Conservation (phyloP, 2,797 vertebrate genomes). For the Xenopus petersii region DNA sequence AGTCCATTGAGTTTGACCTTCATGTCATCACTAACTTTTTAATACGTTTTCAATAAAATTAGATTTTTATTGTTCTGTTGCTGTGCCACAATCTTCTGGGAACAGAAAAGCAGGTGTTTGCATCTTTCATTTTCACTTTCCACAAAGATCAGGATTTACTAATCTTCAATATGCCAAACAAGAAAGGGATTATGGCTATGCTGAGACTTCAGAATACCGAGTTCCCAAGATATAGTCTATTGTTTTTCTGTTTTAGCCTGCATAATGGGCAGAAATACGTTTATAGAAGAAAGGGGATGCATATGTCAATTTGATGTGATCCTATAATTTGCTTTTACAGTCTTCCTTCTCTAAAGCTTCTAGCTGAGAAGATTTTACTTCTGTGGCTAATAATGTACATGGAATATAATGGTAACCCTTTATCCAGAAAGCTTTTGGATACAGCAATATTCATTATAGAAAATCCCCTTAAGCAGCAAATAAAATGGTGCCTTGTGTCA, state of each 20-base stretch:
- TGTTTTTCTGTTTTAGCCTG: neutral
- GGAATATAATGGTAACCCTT: no score
- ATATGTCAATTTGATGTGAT: no score
- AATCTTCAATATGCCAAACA: neutral
- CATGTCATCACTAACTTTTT: neutral
- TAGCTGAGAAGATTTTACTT: no score
- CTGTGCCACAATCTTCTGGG: neutral
- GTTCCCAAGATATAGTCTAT: neutral
- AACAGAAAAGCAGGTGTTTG: conserved; percentile 1
- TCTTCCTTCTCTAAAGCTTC: no score
- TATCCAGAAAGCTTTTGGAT: no score
- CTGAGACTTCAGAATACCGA: neutral
- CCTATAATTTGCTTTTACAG: no score
- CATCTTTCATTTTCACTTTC: conserved; percentile 7
- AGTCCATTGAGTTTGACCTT: conserved; percentile 8
- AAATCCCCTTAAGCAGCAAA: no score
- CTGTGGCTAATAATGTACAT: no score
- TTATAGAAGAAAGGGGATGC: no score
- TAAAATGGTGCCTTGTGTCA: no score
- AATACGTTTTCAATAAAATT: neutral
- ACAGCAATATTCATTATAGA: no score
- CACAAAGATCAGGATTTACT: neutral
- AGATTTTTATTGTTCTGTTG: neutral
- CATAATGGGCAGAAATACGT: no score
- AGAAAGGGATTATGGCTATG: neutral